Percentiles rank a stretch among this genome's conserved stretches.
phyloP scores from a whole-genome alignment of 2,888 invertebrate genomes.

The Drosophila vallismaia region DNA sequence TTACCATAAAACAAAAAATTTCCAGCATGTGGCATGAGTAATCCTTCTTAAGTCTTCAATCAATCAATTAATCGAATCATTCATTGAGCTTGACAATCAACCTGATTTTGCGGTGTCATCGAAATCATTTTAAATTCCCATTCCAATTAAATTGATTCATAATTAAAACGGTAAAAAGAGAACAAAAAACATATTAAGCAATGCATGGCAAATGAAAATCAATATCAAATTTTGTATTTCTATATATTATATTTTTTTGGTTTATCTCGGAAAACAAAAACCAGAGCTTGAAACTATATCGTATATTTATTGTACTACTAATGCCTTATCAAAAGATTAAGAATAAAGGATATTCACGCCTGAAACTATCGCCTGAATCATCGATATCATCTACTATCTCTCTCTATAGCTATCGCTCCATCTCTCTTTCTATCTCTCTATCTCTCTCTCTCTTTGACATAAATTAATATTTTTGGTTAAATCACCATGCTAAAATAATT shows the following conservation, averaged over 20 bases:
- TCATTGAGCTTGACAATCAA: conserved; percentile 37
- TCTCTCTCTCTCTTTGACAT: not conserved
- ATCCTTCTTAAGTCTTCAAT: not conserved
- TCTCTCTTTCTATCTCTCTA: conserved; percentile 36
- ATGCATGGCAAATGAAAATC: not conserved
- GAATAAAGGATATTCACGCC: not conserved
- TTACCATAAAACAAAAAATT: not conserved
- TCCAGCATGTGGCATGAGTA: conserved; percentile 20
- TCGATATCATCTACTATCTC: conserved; percentile 10
- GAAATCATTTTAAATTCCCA: not conserved
- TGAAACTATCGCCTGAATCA: conserved; percentile 19
- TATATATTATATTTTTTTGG: conserved; percentile 1
- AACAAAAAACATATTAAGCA: not conserved
- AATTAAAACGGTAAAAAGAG: not conserved
- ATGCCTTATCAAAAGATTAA: conserved; percentile 20
- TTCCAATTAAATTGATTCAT: not conserved
- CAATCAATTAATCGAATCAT: not conserved
- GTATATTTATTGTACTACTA: not conserved
- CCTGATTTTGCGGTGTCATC: conserved; percentile 30
- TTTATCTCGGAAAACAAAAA: not conserved
- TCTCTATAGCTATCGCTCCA: conserved; percentile 22
- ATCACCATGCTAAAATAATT: conserved; percentile 84
- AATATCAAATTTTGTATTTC: conserved; percentile 12
- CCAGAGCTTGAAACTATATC: conserved; percentile 40
- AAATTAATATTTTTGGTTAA: conserved; percentile 21